These are phyloP conservation scores for Spinus olivaceus DNA, from an alignment of 2,797 vertebrate species.

Conservation along the genomic window DNA sequence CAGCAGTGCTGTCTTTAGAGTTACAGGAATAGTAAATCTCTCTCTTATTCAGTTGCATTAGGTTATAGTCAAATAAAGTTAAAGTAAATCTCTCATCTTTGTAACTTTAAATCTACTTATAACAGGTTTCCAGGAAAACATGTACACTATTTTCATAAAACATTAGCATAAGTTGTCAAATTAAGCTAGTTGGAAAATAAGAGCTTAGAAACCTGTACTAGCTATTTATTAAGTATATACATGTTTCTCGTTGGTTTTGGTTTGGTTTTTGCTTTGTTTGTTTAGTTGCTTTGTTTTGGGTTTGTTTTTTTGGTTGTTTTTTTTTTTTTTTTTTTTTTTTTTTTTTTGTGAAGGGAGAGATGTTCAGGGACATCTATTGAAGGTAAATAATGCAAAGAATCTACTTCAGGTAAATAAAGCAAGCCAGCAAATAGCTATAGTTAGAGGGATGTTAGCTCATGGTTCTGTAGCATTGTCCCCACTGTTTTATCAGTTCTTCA, in stretches of 20 bases:
- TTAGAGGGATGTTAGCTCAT: neutral
- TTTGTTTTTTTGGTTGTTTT: no score
- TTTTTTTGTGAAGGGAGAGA: neutral
- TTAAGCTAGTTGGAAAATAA: neutral
- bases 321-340: neutral
- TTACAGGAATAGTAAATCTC: constrained; percentile 24
- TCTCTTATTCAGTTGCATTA: neutral
- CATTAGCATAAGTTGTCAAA: neutral
- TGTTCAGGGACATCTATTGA: neutral
- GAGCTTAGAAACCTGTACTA: neutral
- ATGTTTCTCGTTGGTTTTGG: neutral
- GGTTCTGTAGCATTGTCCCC: neutral
- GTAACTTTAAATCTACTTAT: neutral
- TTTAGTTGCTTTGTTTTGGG: neutral
- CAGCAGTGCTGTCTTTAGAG: constrained; percentile 11
- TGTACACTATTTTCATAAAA: neutral
- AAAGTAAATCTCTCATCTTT: neutral
- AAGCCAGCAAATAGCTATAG: neutral
- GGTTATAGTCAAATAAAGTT: neutral
- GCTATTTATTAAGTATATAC: neutral
- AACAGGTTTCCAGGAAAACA: neutral
- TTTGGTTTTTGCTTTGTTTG: neutral
- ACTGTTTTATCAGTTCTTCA: neutral
- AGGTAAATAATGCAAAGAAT: neutral
- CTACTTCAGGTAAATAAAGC: neutral